Evolutionary conservation across 35 echinoderm and acorn worm genomes (phyloP), one percentile per base, ranked within the genome.

Genomic region (Hemicentrotus pulcherrimus): DNA sequence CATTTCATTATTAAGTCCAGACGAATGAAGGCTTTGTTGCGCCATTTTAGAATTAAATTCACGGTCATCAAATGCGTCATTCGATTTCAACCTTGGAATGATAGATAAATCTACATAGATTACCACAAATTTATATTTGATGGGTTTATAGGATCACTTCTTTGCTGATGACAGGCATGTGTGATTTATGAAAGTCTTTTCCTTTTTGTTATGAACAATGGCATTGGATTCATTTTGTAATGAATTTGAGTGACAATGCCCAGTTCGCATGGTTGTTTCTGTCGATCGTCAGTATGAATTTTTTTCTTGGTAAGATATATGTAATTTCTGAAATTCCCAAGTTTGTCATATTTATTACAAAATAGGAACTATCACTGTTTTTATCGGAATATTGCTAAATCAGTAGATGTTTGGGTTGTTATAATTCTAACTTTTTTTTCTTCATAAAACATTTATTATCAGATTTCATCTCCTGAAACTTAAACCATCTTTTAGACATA

Each of bases 31-130:
- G 46, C 88, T 47, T 33, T 45, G 46, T 41, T 32, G 88, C 46
- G 88, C 46, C 88, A 33, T 90, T 24, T 90, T 41, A 47, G 32
- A 90, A 90, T 90, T 90, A 90, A 47, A 90, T 90, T 90, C 88
- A 90, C 32, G 88, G 88, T 90, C 88, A 90, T 45, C 3, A 45
- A 33, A 90, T 90, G 46, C 88, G 88, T 90, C 88, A 90, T 41
- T 78, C 19, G 65, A 8, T 28, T n/a, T 78, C 65, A n/a, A 28
- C 65, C 65, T 18, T 78, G 65, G 22, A 78, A 28, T 2, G 65
- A 78, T n/a, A 78, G 65, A 22, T 78, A 78, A 78, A 78, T 78
- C 65, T 78, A 78, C 65, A 78, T 78, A 78, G 65, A 78, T 78
- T 78, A 78, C 65, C 28, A 78, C 65, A 78, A 78, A 78, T 78